phyloP scores from a whole-genome alignment of 1,140 invertebrate genomes.

The Vanessa tameamea region DNA sequence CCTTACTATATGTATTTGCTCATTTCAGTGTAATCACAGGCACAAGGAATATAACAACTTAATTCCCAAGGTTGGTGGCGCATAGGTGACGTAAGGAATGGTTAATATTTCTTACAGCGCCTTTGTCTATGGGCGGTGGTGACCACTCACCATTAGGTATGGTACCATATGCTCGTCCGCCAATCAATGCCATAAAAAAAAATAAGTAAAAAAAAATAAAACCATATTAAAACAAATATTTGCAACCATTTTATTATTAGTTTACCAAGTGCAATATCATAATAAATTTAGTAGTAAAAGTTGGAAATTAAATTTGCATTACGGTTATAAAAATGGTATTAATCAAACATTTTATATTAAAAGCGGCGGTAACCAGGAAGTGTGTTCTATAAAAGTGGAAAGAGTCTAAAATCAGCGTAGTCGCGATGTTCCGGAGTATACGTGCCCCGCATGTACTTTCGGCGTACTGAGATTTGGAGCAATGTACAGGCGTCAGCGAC shows the following conservation, averaged over 20 bases:
- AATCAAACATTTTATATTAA: conserved; percentile 10
- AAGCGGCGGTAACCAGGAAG: conserved; percentile 15
- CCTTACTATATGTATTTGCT: no score
- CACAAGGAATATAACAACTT: no score
- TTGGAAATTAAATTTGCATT: background rate
- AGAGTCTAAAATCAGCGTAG: conserved; percentile 65
- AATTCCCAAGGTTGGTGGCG: no score
- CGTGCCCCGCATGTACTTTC: conserved; percentile 63
- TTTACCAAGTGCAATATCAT: background rate
- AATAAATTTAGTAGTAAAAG: background rate
- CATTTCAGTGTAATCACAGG: no score
- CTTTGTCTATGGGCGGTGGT: no score
- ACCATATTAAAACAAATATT: no score
- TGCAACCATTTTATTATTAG: background rate
- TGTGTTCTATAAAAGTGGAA: conserved; percentile 35
- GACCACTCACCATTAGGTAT: no score
- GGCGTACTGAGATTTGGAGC: conserved; percentile 7
- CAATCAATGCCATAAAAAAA: no score
- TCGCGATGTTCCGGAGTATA: conserved; percentile 56
- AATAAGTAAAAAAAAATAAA: no score
- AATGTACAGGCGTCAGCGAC: conserved; percentile 16
- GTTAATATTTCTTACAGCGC: no score
- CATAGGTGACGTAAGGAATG: no score
- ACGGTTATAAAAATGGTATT: background rate
- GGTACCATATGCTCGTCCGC: no score